phyloP scores from a whole-genome alignment of 53 echinoderm and acorn worm genomes.

The Temnopleurus reevesii region DNA sequence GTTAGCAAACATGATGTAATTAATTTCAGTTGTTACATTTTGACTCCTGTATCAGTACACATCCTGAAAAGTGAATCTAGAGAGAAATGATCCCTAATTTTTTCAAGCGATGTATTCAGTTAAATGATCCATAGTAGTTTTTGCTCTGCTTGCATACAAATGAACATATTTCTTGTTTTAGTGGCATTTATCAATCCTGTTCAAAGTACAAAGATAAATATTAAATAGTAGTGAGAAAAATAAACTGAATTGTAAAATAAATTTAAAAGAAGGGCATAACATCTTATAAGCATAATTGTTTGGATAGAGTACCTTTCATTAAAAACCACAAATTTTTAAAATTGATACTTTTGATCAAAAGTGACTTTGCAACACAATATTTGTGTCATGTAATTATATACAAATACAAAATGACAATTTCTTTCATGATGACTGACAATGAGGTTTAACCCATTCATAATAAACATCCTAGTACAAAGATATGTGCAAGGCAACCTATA shows the following conservation, averaged over 20 bases:
- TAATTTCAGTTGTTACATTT: too few relatives aligned
- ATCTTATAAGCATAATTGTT: not conserved
- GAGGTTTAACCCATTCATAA: not conserved
- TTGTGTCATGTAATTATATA: conserved; percentile 37
- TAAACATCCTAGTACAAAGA: conserved; percentile 44
- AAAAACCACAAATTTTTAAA: not conserved
- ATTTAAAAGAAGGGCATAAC: not conserved
- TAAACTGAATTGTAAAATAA: not conserved
- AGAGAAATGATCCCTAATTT: too few relatives aligned
- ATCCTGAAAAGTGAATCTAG: too few relatives aligned
- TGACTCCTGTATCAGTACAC: too few relatives aligned
- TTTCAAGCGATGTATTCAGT: too few relatives aligned
- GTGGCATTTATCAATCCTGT: too few relatives aligned
- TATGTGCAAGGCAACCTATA: conserved; percentile 54
- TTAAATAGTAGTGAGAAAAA: not conserved
- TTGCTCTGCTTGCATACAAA: not conserved
- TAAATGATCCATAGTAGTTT: not conserved
- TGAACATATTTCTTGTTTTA: not conserved
- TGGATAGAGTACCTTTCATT: conserved; percentile 23
- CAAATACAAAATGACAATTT: conserved; percentile 51
- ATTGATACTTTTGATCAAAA: conserved; percentile 22
- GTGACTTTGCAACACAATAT: conserved; percentile 33
- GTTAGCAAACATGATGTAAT: too few relatives aligned
- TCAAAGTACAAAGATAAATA: too few relatives aligned
- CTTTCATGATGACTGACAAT: not conserved